phyloP scores from a whole-genome alignment of 2,113 vertebrate species.

The Sigmodon hispidus region DNA sequence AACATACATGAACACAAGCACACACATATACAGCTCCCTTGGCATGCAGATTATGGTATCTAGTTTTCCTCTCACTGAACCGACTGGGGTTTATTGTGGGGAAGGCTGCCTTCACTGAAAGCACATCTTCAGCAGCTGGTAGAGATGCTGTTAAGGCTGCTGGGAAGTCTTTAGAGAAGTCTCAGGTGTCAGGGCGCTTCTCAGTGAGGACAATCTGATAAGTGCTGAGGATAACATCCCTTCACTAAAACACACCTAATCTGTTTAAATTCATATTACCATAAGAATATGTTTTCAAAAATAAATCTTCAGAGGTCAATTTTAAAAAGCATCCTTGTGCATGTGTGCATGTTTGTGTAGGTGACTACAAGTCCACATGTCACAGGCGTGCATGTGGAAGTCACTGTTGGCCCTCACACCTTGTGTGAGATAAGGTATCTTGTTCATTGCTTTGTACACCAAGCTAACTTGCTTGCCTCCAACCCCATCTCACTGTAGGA shows the following conservation, averaged over 20 bases:
- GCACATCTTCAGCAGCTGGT: neutral
- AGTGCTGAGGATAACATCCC: neutral
- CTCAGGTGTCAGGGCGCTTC: neutral
- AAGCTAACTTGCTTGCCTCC: neutral
- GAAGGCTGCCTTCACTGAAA: neutral
- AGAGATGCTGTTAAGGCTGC: neutral
- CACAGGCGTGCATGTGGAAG: neutral
- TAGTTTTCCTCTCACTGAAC: conserved; percentile 4
- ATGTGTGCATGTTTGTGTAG: neutral
- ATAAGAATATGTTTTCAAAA: neutral
- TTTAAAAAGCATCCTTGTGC: neutral
- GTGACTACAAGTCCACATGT: too few species aligned
- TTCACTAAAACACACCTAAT: neutral
- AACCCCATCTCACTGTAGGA: neutral
- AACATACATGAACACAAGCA: neutral
- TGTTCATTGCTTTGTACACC: neutral
- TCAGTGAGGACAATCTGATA: neutral
- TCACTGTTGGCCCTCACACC: neutral
- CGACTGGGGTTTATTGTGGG: neutral
- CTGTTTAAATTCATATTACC: neutral
- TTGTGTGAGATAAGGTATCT: neutral
- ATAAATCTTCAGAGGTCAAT: neutral
- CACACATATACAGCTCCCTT: neutral
- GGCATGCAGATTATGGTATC: neutral
- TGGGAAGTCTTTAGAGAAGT: neutral